Conservation (phyloP, 1,140 invertebrate species). For the Trachymyrmex cornetzi region DNA sequence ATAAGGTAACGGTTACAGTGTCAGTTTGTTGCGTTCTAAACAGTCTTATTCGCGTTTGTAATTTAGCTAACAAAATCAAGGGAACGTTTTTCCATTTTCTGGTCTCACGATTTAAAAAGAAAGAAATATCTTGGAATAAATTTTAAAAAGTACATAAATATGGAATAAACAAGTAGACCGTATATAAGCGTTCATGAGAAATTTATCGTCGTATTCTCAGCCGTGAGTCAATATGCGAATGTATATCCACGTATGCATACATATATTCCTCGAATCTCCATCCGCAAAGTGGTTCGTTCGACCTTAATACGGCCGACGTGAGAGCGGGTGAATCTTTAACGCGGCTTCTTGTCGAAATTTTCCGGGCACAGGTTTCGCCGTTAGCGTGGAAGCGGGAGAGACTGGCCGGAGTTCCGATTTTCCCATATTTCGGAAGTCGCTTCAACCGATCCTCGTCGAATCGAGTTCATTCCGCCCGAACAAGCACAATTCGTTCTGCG, state of each 20-base stretch:
- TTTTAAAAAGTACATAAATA: constrained; percentile 68
- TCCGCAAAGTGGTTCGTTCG: constrained; percentile 74
- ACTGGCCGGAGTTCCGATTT: constrained; percentile 65
- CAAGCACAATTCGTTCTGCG: constrained; percentile 68
- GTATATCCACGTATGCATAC: constrained; percentile 23
- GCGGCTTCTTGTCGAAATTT: constrained; percentile 75
- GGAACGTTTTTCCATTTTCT: background rate
- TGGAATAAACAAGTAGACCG: constrained; percentile 64
- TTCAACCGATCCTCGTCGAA: constrained; percentile 64
- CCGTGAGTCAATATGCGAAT: constrained; percentile 40
- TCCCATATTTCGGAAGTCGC: constrained; percentile 72
- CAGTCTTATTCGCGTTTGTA: background rate
- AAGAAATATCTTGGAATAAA: constrained; percentile 42
- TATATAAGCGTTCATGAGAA: constrained; percentile 59
- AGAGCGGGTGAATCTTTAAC: constrained; percentile 75
- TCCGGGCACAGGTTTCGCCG: constrained; percentile 44
- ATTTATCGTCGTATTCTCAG: constrained; percentile 69
- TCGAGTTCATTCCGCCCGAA: constrained; percentile 72
- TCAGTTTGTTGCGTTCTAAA: background rate
- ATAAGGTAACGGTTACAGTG: constrained; percentile 41
- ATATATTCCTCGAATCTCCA: constrained; percentile 72
- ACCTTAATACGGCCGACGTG: constrained; percentile 73
- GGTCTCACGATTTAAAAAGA: background rate
- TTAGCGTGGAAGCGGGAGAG: constrained; percentile 13
- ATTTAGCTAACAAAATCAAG: background rate